Evolutionary conservation across 2,888 invertebrate genomes (phyloP), one percentile per base, ranked within the genome.

Genomic region (Tinea trinotella): DNA sequence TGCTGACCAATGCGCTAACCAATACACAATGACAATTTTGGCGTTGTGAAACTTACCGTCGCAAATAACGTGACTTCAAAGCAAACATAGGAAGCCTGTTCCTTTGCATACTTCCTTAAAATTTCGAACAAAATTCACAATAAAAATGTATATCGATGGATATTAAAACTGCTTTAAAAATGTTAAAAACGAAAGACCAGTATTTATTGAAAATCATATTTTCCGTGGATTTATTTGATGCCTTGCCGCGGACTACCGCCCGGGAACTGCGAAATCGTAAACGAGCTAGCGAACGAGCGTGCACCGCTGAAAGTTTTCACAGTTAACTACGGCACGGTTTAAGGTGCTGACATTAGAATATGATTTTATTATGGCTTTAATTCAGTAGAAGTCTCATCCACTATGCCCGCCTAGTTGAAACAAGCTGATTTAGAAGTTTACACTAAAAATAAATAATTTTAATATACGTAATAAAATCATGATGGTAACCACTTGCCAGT

Each of bases 1-100:
- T n/a, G n/a, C n/a, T n/a, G n/a, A n/a, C n/a, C n/a, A n/a, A n/a
- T n/a, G n/a, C n/a, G n/a, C n/a, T n/a, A n/a, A n/a, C n/a, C n/a
- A n/a, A n/a, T n/a, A n/a, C n/a, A n/a, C n/a, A n/a, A n/a, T n/a
- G n/a, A n/a, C n/a, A n/a, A n/a, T n/a, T n/a, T n/a, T n/a, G n/a
- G n/a, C n/a, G n/a, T n/a, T n/a, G n/a, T n/a, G n/a, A 48, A 60
- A 61, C 71, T 71, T 71, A 83, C 84, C 83, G 76, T 68, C 82
- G 78, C 66, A 83, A 69, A 62, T 76, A 66, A 57, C 68, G 68
- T 55, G 81, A 76, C 66, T 73, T 74, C 64, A 76, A 70, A 68
- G 74, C 67, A 74, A 83, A 82, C 84, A 84, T 84, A 10, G 52
- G 35, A 36, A 34, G 24, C 15, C 46, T 46, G 19, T 46, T 19